A percentile compares a stretch with the other conserved stretches of the same genome.
phyloP scores from a whole-genome alignment of 2,113 vertebrate species.

The Castor canadensis region DNA sequence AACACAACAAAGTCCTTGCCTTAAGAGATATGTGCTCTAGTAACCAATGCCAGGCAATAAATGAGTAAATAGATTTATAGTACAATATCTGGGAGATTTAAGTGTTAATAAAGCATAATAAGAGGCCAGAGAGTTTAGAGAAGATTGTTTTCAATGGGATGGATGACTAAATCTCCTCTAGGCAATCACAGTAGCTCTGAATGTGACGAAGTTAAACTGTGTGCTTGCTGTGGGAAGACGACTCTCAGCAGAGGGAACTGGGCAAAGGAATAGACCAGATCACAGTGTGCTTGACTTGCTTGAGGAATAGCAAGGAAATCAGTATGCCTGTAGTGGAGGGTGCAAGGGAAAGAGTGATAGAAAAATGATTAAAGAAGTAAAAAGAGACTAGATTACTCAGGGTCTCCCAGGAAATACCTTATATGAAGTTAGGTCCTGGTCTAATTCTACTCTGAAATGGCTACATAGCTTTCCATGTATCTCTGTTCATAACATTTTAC shows the following conservation, averaged over 20 bases:
- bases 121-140: rapidly evolving
- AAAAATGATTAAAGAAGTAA: neutral
- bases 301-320: neutral
- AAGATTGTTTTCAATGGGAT: neutral
- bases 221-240: neutral
- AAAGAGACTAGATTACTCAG: neutral
- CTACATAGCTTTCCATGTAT: neutral
- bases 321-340: neutral
- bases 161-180: neutral
- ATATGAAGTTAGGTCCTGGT: neutral
- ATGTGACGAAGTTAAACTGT: neutral
- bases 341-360: rapidly evolving
- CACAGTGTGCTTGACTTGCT: neutral
- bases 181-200: neutral
- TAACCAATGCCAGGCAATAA: neutral
- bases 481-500: neutral
- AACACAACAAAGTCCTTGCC: neutral
- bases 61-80: neutral
- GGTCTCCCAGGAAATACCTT: neutral
- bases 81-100: neutral
- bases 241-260: neutral
- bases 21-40: neutral
- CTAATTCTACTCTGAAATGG: neutral
- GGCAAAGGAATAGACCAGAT: neutral
- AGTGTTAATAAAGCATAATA: neutral